Evolutionary conservation across 2,888 invertebrate species (phyloP).

Genomic region (Nemapogon koenigi): DNA sequence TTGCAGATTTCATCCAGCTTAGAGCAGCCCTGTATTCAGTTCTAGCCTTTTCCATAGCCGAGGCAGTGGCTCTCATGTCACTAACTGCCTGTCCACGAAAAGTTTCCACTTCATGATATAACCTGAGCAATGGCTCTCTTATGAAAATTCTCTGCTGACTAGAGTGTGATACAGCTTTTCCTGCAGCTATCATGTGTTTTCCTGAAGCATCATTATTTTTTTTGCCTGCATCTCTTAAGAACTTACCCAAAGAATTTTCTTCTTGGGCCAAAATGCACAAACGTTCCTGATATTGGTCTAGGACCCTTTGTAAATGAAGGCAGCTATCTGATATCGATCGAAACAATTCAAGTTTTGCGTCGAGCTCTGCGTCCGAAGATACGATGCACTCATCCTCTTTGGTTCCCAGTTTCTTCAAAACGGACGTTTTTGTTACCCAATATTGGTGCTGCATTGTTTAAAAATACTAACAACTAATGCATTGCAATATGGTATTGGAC

Average conservation of each 20-base stretch:
- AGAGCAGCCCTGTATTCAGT: conserved; percentile 94
- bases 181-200: conserved; percentile 66
- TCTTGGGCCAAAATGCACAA: conserved; percentile 93
- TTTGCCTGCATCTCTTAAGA: conserved; percentile 92
- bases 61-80: conserved; percentile 90
- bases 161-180: conserved; percentile 85
- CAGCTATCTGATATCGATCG: conserved; percentile 92
- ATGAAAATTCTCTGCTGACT: conserved; percentile 92
- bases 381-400: conserved; percentile 98
- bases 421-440: conserved; percentile 97
- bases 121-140: conserved; percentile 82
- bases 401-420: conserved; percentile 90
- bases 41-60: conserved; percentile 93
- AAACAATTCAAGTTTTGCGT: conserved; percentile 94
- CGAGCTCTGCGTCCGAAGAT: conserved; percentile 94
- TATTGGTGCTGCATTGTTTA: conserved; percentile 88
- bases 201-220: conserved; percentile 83
- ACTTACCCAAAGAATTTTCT: conserved; percentile 92
- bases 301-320: conserved; percentile 82
- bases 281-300: conserved; percentile 93
- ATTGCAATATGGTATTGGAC: not conserved
- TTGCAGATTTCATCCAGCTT: conserved; percentile 99
- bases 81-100: conserved; percentile 93
- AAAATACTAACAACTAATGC: not conserved
- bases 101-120: conserved; percentile 97